A percentile compares a stretch with the other conserved stretches of the same genome.
Conservation (phyloP, 1,140 invertebrate genomes). For the Trypoxylus dichotomus region DNA sequence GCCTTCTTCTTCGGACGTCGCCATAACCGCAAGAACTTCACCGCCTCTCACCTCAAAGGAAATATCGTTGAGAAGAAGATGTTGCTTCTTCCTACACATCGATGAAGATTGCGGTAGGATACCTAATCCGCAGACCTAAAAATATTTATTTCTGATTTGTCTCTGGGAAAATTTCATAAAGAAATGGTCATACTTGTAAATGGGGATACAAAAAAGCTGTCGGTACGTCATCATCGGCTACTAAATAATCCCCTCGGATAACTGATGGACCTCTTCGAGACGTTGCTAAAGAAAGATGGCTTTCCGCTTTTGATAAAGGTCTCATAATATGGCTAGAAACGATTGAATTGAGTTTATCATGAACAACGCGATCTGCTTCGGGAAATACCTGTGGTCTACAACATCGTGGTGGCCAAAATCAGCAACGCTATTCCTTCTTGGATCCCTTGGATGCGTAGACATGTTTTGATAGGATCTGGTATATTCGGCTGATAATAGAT, state of each 20-base stretch:
- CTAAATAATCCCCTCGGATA: conserved; percentile 57
- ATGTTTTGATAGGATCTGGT: conserved; percentile 40
- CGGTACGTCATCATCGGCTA: conserved; percentile 54
- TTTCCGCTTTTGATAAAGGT: conserved; percentile 61
- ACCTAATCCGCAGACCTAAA: conserved; percentile 53
- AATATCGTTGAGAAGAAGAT: conserved; percentile 66
- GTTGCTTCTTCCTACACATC: conserved; percentile 41
- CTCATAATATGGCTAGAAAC: conserved; percentile 55
- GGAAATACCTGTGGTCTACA: conserved; percentile 56
- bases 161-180: background rate
- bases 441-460: conserved; percentile 52
- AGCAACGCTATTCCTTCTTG: conserved; percentile 66
- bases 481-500: conserved; percentile 66
- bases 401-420: conserved; percentile 60
- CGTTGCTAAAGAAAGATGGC: conserved; percentile 58
- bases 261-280: conserved; percentile 57
- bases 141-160: conserved; percentile 37
- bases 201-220: conserved; percentile 65
- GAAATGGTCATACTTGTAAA: conserved; percentile 56
- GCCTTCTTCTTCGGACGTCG: conserved; percentile 79
- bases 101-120: conserved; percentile 48
- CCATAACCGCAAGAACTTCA: conserved; percentile 87
- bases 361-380: no score
- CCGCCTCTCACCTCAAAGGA: conserved; percentile 85
- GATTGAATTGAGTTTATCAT: conserved; percentile 6